These are phyloP conservation scores for Aldabrachelys gigantea DNA, from an alignment of 2,113 vertebrate genomes.

Conservation along the genomic window DNA sequence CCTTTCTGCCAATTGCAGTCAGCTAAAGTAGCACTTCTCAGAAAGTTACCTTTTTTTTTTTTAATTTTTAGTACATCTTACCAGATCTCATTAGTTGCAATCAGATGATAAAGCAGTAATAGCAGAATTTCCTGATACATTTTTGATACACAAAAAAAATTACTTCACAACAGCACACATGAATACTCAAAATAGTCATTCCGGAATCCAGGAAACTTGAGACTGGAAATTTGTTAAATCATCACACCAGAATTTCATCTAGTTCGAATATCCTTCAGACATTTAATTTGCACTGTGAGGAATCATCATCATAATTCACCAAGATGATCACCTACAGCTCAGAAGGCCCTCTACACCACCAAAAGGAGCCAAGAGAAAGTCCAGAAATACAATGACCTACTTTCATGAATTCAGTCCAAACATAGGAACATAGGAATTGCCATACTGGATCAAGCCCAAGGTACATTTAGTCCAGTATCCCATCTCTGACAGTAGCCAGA, in stretches of 20 bases:
- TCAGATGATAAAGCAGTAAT: not conserved
- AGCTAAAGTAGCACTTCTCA: not conserved
- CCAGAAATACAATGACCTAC: not conserved
- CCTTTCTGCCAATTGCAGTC: not conserved
- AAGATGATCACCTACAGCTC: not conserved
- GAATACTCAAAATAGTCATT: not conserved
- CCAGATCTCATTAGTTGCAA: not conserved
- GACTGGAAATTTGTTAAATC: not conserved
- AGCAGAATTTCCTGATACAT: not conserved
- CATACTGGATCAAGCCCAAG: not conserved
- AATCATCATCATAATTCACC: not conserved
- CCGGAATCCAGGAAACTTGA: not conserved
- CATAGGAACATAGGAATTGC: not conserved
- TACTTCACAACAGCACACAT: not conserved
- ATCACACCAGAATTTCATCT: not conserved
- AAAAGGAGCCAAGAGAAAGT: not conserved
- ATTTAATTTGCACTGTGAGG: not conserved
- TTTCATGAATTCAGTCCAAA: not conserved
- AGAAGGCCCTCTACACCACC: not conserved
- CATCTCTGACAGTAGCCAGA: not conserved
- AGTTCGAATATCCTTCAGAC: not conserved
- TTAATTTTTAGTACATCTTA: constrained; percentile 32
- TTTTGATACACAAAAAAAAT: not conserved
- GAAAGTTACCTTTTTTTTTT: not conserved
- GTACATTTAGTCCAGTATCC: not conserved